A percentile compares a stretch with the other conserved stretches of the same genome.
Conservation (phyloP, 30 jellyfish, hydroid and myxozoan genomes). For the Hydractinia echinata region DNA sequence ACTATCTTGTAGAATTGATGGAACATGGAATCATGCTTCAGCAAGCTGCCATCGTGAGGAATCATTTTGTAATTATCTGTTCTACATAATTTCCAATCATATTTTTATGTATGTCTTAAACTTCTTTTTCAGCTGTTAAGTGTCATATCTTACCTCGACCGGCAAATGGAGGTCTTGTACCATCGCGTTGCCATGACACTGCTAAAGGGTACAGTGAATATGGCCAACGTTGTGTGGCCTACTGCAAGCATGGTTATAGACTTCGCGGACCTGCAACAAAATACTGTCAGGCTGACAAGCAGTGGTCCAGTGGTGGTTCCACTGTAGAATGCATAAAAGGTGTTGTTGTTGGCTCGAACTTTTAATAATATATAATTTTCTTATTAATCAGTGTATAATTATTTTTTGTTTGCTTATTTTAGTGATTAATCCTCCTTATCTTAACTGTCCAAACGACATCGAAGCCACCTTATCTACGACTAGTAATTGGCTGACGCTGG, state of each 20-base stretch:
- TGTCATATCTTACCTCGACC: slow-evolving; percentile 73
- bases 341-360: slow-evolving; percentile 5
- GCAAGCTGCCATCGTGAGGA: slow-evolving; percentile 90
- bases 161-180: slow-evolving; percentile 82
- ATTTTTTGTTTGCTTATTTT: background rate
- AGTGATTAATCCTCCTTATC: slow-evolving; percentile 72
- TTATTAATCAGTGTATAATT: background rate
- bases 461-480: slow-evolving; percentile 43
- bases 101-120: background rate
- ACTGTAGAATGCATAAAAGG: slow-evolving; percentile 60
- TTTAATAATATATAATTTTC: background rate
- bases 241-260: slow-evolving; percentile 80
- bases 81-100: background rate
- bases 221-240: slow-evolving; percentile 94
- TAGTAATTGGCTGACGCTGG: slow-evolving; percentile 39
- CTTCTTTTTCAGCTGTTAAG: slow-evolving; percentile 66
- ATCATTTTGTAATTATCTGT: background rate
- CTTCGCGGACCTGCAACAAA: slow-evolving; percentile 82
- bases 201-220: slow-evolving; percentile 47
- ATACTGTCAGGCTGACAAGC: slow-evolving; percentile 79
- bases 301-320: slow-evolving; percentile 58
- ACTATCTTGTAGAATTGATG: slow-evolving; percentile 56
- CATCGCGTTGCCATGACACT: slow-evolving; percentile 73
- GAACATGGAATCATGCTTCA: slow-evolving; percentile 73
- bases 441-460: slow-evolving; percentile 84